Evolutionary conservation across 2,888 invertebrate species (phyloP).

Genomic region (Melipona bicolor): DNA sequence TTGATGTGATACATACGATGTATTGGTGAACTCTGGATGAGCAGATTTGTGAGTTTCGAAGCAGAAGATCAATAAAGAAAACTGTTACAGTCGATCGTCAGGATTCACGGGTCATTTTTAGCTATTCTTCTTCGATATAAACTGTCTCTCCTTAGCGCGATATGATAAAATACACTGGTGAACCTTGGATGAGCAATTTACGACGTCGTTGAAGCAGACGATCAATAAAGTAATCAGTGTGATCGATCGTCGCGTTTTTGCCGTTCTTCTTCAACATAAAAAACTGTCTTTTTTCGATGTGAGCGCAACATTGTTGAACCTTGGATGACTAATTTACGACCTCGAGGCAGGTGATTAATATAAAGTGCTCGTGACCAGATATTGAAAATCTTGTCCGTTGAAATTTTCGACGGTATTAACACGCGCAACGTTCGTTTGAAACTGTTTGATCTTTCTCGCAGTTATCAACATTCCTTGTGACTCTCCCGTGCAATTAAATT

Average conservation of each 20-base stretch:
- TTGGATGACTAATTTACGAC: not conserved
- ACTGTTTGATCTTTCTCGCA: not conserved
- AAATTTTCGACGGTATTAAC: not conserved
- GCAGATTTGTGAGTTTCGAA: too few relatives aligned
- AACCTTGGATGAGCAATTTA: not conserved
- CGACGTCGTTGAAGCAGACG: not conserved
- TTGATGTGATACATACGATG: too few relatives aligned
- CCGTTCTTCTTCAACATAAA: not conserved
- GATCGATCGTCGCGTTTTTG: not conserved
- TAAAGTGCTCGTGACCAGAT: not conserved
- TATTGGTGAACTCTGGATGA: too few relatives aligned
- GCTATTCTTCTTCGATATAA: not conserved
- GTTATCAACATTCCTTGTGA: not conserved
- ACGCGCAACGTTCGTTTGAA: not conserved
- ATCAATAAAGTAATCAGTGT: not conserved
- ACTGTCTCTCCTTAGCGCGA: not conserved
- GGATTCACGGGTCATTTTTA: too few relatives aligned
- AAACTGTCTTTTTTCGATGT: not conserved
- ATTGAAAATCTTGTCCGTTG: not conserved
- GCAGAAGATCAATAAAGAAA: too few relatives aligned
- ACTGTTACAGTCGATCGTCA: too few relatives aligned
- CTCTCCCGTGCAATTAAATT: not conserved
- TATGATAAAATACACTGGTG: not conserved
- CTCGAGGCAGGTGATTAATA: not conserved
- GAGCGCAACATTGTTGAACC: not conserved